Evolutionary conservation across 2,888 invertebrate genomes (phyloP), one percentile per base, ranked within the genome.

Genomic region (Andrena bicolor): DNA sequence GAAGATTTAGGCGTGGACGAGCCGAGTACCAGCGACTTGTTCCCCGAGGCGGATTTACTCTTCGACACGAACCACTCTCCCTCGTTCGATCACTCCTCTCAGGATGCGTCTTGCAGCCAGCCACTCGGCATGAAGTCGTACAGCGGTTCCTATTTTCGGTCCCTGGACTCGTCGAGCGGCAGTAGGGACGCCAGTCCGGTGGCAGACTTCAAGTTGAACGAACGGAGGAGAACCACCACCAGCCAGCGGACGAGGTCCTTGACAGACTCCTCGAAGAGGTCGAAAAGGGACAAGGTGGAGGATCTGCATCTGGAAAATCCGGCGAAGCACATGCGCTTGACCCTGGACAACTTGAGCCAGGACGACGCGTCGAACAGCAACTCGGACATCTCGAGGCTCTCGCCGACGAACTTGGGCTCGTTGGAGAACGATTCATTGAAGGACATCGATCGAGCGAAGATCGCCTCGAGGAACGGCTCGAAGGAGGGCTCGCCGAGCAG

Each of bases 1-100:
- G 97, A 97, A 90, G 97, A 97, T 91, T 94, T 97, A 13, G 97
- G 97, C 4, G 97, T 97, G 68, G 97, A 97, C 89, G 97, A 97
- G 61, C 97, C 97, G 0, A 97, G 97, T n/a, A 96, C 97, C 0
- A 96, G 97, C 81, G 97, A 97, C 90, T 94, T 97, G 83, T 97
- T 97, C 91, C 97, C 97, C 0, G 97, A 97, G 90, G 97, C 97
- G 0, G 97, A 97, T 91, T 93, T 97, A 68, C 93, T 97, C 66
- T 96, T 97, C 89, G 96, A 97, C 75, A 95, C 96, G 0, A 97
- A 97, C 86, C 96, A 97, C 87, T 96, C 97, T 0, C 96, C 96
- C 30, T 94, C 95, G 1, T 95, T 95, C 86, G 96, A 96, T 76
- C 96, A 96, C 87, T 94, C 94, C 1, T 94, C 94, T 0, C 95